Conservation (phyloP, 2,113 vertebrate species). For the Echinops telfairi region DNA sequence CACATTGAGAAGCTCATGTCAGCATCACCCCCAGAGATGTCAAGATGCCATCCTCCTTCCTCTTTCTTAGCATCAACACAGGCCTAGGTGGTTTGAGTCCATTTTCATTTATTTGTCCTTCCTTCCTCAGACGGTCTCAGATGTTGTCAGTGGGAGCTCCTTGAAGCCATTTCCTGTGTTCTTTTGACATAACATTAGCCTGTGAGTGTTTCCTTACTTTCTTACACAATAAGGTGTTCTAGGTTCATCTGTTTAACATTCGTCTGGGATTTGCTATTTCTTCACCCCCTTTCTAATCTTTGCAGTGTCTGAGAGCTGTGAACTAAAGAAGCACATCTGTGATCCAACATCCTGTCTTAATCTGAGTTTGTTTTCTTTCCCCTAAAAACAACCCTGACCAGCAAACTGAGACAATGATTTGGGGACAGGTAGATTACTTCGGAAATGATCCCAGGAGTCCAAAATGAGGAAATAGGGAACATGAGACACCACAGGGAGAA, state of each 20-base stretch:
- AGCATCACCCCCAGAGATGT: neutral
- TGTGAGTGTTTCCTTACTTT: conserved; percentile 2
- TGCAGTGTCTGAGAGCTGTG: neutral
- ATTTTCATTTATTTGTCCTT: neutral
- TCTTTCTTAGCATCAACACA: neutral
- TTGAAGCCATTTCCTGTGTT: conserved; percentile 10
- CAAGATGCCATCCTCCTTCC: neutral
- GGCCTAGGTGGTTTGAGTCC: neutral
- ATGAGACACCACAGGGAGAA: neutral
- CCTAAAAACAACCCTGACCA: neutral
- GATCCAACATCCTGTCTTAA: neutral
- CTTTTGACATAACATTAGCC: neutral
- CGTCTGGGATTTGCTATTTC: neutral
- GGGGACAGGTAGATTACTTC: neutral
- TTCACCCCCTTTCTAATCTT: neutral
- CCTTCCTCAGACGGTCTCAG: neutral
- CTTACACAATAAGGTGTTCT: neutral
- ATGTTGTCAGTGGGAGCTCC: neutral
- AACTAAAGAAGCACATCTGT: conserved; percentile 21
- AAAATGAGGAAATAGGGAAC: neutral
- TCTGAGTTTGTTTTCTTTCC: conserved; percentile 41
- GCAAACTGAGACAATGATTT: neutral
- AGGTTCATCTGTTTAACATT: neutral
- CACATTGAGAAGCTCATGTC: neutral
- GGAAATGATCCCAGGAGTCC: neutral